These are phyloP conservation scores for Athene cunicularia DNA, from an alignment of 2,113 vertebrate species.

Conservation along the genomic window DNA sequence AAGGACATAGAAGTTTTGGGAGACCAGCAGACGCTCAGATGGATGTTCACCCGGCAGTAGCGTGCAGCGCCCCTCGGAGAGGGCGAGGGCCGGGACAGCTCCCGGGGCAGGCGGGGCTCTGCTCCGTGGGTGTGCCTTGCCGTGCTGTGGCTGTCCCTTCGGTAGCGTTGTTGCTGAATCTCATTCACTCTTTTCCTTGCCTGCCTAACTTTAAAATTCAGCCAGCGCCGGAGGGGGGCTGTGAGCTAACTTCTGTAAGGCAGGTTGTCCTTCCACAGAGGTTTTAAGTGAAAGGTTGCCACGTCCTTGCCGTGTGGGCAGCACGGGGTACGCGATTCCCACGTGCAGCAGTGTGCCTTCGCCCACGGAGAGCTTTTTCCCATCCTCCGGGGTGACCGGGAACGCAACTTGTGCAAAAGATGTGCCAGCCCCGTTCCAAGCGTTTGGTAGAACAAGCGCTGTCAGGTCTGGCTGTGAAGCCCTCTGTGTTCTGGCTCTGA, in stretches of 20 bases:
- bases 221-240: neutral
- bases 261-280: rapidly evolving
- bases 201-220: neutral
- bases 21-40: constrained; percentile 12
- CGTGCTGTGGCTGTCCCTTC: neutral
- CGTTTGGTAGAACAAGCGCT: neutral
- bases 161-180: neutral
- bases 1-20: constrained; percentile 68
- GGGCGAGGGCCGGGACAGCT: neutral
- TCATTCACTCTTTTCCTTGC: neutral
- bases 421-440: rapidly evolving
- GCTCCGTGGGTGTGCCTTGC: neutral
- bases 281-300: too few species aligned
- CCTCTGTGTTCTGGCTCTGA: neutral
- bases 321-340: rapidly evolving
- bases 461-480: rapidly evolving
- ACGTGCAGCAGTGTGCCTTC: neutral
- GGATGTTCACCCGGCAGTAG: neutral
- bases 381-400: neutral
- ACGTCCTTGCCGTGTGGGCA: neutral
- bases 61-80: neutral
- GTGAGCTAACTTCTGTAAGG: neutral
- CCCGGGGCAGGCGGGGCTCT: neutral
- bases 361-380: neutral
- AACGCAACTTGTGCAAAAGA: neutral